phyloP scores from a whole-genome alignment of 2,113 vertebrate species.

The sheep (Ovis aries) region DNA sequence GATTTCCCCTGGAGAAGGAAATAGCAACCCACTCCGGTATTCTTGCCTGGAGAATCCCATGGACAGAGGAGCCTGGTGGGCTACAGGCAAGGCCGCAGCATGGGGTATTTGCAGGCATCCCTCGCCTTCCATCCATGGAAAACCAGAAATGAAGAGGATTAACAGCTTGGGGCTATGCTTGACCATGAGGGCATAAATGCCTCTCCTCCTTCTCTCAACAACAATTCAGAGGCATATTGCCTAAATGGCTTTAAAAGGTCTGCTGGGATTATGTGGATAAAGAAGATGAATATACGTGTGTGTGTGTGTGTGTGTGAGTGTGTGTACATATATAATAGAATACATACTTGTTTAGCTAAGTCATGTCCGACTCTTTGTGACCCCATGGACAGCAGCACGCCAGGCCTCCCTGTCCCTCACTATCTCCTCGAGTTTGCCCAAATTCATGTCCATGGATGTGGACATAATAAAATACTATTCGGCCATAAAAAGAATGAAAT shows the following conservation, averaged over 20 bases:
- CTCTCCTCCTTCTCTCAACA: background rate
- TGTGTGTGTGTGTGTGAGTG: background rate
- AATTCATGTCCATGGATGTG: background rate
- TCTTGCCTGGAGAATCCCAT: background rate
- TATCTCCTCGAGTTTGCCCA: background rate
- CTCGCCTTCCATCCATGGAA: background rate
- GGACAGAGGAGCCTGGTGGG: background rate
- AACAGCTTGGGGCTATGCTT: no score
- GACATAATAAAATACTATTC: background rate
- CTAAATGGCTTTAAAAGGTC: background rate
- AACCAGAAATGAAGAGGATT: background rate
- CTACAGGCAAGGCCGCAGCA: background rate
- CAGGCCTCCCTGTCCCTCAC: background rate
- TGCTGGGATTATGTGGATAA: background rate
- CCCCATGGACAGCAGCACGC: background rate
- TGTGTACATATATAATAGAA: background rate
- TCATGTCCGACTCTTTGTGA: background rate
- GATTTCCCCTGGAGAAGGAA: background rate
- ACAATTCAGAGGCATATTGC: background rate
- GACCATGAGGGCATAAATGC: background rate
- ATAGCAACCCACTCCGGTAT: background rate
- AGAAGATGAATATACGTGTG: background rate
- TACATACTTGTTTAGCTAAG: background rate
- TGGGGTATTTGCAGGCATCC: background rate
- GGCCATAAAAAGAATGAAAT: background rate